phyloP scores from a whole-genome alignment of 2,797 vertebrate genomes.

The Chrysolophus pictus region DNA sequence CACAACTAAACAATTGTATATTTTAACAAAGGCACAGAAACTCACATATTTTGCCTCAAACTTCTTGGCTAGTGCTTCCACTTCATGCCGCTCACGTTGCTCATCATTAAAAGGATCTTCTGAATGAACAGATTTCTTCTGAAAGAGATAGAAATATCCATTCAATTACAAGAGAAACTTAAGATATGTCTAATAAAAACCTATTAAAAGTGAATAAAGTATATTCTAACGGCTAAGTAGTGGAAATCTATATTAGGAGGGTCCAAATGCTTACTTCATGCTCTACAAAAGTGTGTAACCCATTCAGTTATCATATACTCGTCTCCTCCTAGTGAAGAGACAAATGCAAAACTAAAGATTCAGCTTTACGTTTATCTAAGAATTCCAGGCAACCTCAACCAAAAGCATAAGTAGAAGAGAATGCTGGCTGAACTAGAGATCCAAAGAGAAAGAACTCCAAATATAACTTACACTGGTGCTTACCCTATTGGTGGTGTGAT shows the following conservation, averaged over 20 bases:
- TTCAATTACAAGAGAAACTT: not conserved
- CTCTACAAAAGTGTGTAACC: not conserved
- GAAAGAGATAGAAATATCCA: slow-evolving; percentile 32
- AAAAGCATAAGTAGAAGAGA: not conserved
- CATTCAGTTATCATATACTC: not conserved
- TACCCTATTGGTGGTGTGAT: not conserved
- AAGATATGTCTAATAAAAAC: not conserved
- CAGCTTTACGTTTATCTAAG: not conserved
- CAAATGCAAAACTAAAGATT: not conserved
- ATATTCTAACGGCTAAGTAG: not conserved
- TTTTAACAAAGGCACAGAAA: slow-evolving; percentile 58
- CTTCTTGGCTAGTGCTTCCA: slow-evolving; percentile 93
- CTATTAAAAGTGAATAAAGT: not conserved
- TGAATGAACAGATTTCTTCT: slow-evolving; percentile 85
- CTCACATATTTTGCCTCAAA: slow-evolving; percentile 98
- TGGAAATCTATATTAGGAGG: not conserved
- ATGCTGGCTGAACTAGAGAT: not conserved
- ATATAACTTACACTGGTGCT: not conserved
- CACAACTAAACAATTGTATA: not conserved
- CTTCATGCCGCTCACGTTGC: slow-evolving; percentile 87
- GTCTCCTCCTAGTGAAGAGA: not conserved
- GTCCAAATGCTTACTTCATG: not conserved
- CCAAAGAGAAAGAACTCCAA: not conserved
- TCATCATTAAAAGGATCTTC: slow-evolving; percentile 92
- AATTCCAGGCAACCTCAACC: not conserved